phyloP scores from a whole-genome alignment of 2,113 vertebrate species.

The Mesocricetus auratus region DNA sequence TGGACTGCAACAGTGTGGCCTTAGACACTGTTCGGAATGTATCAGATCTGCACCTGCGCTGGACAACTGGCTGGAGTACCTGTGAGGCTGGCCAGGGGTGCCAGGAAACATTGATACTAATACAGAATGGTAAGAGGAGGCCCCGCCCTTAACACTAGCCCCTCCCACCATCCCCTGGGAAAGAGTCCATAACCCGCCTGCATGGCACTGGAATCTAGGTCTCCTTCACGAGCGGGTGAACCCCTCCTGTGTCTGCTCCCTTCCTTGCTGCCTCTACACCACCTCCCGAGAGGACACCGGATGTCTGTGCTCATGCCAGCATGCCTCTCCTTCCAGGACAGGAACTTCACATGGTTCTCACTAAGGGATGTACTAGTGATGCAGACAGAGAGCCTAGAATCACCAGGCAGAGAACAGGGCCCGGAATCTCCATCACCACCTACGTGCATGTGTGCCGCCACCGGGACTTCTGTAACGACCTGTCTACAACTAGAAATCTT shows the following conservation, averaged over 20 bases:
- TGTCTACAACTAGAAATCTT: background rate
- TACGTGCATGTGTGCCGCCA: slow-evolving; percentile 66
- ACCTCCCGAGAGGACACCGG: background rate
- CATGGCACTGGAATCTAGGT: background rate
- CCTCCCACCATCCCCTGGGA: background rate
- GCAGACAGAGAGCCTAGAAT: background rate
- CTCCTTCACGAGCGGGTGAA: background rate
- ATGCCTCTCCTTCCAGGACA: background rate
- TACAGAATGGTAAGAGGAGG: slow-evolving; percentile 49
- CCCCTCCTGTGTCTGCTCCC: background rate
- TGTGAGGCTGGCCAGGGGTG: background rate
- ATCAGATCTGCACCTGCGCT: fast-evolving
- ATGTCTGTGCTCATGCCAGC: no score
- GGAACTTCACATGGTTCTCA: background rate
- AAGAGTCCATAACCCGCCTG: no score
- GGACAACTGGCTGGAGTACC: fast-evolving
- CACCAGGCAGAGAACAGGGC: slow-evolving; percentile 48
- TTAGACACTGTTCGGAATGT: fast-evolving
- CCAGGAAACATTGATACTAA: slow-evolving; percentile 15
- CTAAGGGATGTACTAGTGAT: slow-evolving; percentile 12
- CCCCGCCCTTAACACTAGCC: background rate
- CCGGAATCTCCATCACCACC: background rate
- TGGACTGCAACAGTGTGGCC: background rate
- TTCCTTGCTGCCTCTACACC: background rate
- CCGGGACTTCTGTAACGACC: background rate